A percentile compares a stretch with the other conserved stretches of the same genome.
Evolutionary conservation across 2,888 invertebrate genomes (phyloP).

Genomic region (Drosophila gaucha): DNA sequence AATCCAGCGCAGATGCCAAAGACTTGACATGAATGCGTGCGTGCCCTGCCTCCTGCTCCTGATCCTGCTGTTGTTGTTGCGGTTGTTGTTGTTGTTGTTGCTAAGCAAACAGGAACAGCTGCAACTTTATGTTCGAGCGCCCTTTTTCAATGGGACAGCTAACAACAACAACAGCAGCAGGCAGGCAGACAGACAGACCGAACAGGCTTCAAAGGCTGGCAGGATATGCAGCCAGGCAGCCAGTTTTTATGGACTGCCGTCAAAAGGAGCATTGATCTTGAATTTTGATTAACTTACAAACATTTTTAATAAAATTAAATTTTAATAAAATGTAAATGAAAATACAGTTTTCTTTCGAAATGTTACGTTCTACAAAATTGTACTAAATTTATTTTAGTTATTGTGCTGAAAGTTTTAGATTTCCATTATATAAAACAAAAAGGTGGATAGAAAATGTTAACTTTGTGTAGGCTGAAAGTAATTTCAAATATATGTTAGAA

Average conservation of each 20-base stretch:
- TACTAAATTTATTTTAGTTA: background rate
- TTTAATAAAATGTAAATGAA: background rate
- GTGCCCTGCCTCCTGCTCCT: conserved; percentile 21
- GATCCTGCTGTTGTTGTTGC: conserved; percentile 4
- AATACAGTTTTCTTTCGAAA: background rate
- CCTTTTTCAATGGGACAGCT: conserved; percentile 65
- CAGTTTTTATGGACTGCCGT: conserved; percentile 26
- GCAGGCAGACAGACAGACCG: conserved; percentile 33
- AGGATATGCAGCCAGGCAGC: conserved; percentile 63
- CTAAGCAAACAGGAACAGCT: conserved; percentile 68
- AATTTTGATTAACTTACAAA: conserved; percentile 31
- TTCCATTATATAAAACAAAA: background rate
- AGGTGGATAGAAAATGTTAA: no score
- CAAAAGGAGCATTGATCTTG: conserved; percentile 65
- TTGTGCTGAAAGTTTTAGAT: conserved; percentile 5
- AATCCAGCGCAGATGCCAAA: conserved; percentile 39
- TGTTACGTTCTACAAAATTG: background rate
- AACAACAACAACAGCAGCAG: conserved; percentile 25
- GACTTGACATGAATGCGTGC: conserved; percentile 9
- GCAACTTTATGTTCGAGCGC: conserved; percentile 67
- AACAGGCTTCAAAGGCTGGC: conserved; percentile 58
- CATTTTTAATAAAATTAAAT: conserved; percentile 1
- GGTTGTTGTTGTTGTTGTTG: conserved; percentile 41
- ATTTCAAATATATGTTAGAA: no score
- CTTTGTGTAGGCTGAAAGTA: conserved; percentile 3